Evolutionary conservation across 2,797 vertebrate species (phyloP), one percentile per base, ranked within the genome.

Genomic region (Aulostomus chinensis): DNA sequence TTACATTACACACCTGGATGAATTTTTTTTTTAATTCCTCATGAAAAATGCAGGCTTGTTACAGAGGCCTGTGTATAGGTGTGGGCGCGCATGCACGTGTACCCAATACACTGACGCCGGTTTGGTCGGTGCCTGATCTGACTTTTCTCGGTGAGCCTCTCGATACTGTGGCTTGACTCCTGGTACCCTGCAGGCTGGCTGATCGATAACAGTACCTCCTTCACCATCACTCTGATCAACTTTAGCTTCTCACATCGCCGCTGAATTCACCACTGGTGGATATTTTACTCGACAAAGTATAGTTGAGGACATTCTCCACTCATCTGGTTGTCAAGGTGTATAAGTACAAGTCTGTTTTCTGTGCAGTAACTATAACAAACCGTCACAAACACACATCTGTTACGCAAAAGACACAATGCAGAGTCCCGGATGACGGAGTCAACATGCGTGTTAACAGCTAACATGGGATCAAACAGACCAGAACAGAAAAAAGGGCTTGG

Each of bases 141-240:
- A 59, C 61, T 40, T 31, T 52, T 46, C 55, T 72, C 29, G 3
- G 45, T 33, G 65, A 51, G 69, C 36, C 57, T 59, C 59, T 85
- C 77, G 41, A 85, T 83, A 70, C 16, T 45, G 3, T 66, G 75
- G 80, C 84, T 79, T 79, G 79, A 86, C 68, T 76, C 80, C 73
- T 62, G 63, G 73, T 62, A 8, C 35, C 81, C 66, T 45, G 62
- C 56, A 31, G 75, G 54, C 57, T 54, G 31, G 51, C 32, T n/a
- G 58, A 80, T 86, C 83, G 40, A 87, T 89, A 57, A 43, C 58
- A 70, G 61, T 59, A 71, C 33, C 15, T 16, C 15, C 7, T 9
- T 34, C 14, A 4, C 32, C 17, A 11, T 4, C 33, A 4, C 2
- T 17, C 16, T 18, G 24, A 34, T 11, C 22, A 49, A 59, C 63